Conservation (phyloP, 2,113 vertebrate species). For the Pycnonotus jocosus region DNA sequence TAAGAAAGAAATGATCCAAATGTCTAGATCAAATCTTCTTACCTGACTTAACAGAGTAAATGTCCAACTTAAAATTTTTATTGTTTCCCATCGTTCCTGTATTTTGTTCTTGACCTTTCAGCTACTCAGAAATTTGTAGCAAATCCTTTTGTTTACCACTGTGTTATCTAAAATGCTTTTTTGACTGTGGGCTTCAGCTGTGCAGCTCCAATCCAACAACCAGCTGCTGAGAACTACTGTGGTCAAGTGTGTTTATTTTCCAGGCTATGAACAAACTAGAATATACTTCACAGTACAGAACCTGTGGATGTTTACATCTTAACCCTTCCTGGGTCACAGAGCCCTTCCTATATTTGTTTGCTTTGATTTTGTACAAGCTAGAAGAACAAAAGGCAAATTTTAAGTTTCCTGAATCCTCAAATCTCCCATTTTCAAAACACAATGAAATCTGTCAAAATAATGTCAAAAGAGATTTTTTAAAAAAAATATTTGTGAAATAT, state of each 20-base stretch:
- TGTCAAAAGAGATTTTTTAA: not conserved
- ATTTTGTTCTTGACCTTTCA: not conserved
- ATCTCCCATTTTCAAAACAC: not conserved
- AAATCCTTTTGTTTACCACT: not conserved
- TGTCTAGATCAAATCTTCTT: not conserved
- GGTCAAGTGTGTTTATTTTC: constrained; percentile 27
- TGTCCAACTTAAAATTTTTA: not conserved
- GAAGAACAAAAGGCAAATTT: not conserved
- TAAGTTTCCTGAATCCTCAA: not conserved
- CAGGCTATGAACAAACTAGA: not conserved
- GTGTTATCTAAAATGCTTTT: not conserved
- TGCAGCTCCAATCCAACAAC: not conserved
- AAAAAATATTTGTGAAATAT: not conserved
- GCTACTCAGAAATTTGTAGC: not conserved
- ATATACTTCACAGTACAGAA: not conserved
- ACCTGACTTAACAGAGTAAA: not conserved
- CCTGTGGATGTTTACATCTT: not conserved
- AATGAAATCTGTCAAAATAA: not conserved
- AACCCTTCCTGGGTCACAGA: not conserved
- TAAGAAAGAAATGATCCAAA: not conserved
- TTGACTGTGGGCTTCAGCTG: not conserved
- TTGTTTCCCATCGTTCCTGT: not conserved
- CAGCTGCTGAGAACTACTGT: not conserved
- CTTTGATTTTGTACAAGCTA: not conserved
- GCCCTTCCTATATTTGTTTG: not conserved